A percentile compares a stretch with the other conserved stretches of the same genome.
Evolutionary conservation across 1,140 invertebrate species (phyloP).

Genomic region (Brachionus calyciflorus): DNA sequence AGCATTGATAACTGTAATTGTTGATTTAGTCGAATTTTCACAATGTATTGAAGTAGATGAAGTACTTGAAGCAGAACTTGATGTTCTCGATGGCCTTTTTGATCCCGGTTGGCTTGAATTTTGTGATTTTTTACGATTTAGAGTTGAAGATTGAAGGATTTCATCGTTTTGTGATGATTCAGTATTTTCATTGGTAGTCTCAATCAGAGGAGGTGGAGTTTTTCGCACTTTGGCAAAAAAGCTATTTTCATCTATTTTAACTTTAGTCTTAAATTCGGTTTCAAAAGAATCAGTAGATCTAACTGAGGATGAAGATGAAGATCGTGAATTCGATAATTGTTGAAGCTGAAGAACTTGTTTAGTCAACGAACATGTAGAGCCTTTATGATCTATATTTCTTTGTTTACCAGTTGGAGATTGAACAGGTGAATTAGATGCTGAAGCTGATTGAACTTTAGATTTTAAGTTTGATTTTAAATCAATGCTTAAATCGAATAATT

Average conservation of each 20-base stretch:
- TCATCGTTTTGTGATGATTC: neutral
- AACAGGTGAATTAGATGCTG: neutral
- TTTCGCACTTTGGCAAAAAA: neutral
- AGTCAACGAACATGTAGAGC: neutral
- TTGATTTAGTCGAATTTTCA: neutral
- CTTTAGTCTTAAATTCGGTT: neutral
- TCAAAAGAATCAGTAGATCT: slow-evolving; percentile 34
- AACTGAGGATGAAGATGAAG: slow-evolving; percentile 8
- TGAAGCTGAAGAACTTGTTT: slow-evolving; percentile 10
- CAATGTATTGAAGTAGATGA: neutral
- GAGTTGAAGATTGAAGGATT: too few species aligned
- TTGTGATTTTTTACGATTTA: neutral
- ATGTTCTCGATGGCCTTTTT: slow-evolving; percentile 5
- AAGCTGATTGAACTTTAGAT: neutral
- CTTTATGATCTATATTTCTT: neutral
- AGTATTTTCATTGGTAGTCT: neutral
- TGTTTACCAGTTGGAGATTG: neutral
- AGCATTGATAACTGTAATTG: neutral
- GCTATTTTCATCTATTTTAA: slow-evolving; percentile 16
- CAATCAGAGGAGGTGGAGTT: neutral
- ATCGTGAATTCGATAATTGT: neutral
- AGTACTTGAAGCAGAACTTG: slow-evolving; percentile 33
- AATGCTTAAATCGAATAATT: neutral
- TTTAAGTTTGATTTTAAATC: slow-evolving; percentile 25
- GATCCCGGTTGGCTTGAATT: neutral